Evolutionary conservation across 1,140 invertebrate genomes (phyloP), one percentile per base, ranked within the genome.

Genomic region (Marisa cornuarietis): DNA sequence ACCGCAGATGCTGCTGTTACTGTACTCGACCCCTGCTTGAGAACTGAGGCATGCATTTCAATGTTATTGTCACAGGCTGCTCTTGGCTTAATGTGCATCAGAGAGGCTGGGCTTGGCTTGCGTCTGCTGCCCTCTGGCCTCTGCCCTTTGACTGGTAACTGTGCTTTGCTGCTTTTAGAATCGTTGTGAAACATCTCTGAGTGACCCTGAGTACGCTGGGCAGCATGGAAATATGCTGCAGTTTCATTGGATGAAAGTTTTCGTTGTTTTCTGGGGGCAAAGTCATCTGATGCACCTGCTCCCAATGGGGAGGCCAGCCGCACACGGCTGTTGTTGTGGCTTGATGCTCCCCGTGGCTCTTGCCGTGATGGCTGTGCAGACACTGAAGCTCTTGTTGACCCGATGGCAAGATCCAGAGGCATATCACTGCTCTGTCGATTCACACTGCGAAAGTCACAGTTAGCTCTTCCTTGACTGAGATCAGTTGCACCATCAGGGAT

Each of bases 31-130:
- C 54, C 54, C 54, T 58, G 54, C 54, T 58, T 58, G 54, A 14
- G 54, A 11, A 58, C 16, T 11, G 54, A 58, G 54, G 54, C 16
- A 18, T 58, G 54, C 54, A 58, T 58, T 9, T 58, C 54, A 58
- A 18, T 18, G 9, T 58, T 58, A 58, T 11, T 14, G 54, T 58
- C 54, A 58, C 54, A 58, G 54, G 63, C 22, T 20, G 65, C 52
- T 26, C 65, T 68, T 62, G 76, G 76, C 63, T 77, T 77, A 42
- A 77, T 77, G 49, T 77, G 76, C 51, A 63, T 77, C 63, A 77
- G 58, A 14, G 68, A 69, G 18, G 76, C 62, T 10, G 76, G 76
- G 63, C 68, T 77, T 42, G 65, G 65, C 22, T 77, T 77, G 18
- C 76, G 63, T 8, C 76, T 63, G 31, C 76, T 77, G 16, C 76